These are phyloP conservation scores for Drosophila monieri DNA, from an alignment of 2,888 invertebrate genomes.

Conservation along the genomic window DNA sequence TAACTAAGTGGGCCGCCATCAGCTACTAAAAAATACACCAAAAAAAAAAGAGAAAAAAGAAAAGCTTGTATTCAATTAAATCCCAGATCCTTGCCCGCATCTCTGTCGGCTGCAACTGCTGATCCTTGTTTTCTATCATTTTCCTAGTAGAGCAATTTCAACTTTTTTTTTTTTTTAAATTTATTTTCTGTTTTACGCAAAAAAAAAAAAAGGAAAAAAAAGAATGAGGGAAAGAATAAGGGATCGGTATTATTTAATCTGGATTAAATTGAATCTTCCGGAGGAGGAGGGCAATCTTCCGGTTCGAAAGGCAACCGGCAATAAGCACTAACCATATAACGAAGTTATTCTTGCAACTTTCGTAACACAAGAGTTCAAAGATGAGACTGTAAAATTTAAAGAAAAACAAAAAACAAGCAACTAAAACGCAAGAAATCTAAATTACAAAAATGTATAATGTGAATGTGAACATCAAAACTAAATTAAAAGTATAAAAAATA, in stretches of 20 bases:
- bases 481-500: conserved; percentile 52
- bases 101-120: conserved; percentile 23
- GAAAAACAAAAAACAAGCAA: conserved; percentile 13
- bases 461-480: conserved; percentile 69
- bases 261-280: not conserved
- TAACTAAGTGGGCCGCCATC: conserved; percentile 1
- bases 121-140: conserved; percentile 34
- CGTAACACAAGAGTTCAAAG: conserved; percentile 73
- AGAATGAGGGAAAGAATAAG: not conserved
- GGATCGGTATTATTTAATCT: not conserved
- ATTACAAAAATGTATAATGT: conserved; percentile 49
- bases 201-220: not conserved
- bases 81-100: conserved; percentile 27
- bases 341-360: conserved; percentile 74
- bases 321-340: conserved; percentile 43
- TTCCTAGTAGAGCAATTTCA: conserved; percentile 37
- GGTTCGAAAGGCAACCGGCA: conserved; percentile 28
- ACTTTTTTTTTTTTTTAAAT: conserved; percentile 54
- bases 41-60: conserved; percentile 12
- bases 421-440: conserved; percentile 64
- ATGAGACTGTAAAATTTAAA: conserved; percentile 77
- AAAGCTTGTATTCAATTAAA: conserved; percentile 35
- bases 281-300: not conserved
- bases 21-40: conserved; percentile 1
- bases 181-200: conserved; percentile 61